Base-by-base conservation (phyloP, 2,888 invertebrate species). In the Campoletis raptor region DNA sequence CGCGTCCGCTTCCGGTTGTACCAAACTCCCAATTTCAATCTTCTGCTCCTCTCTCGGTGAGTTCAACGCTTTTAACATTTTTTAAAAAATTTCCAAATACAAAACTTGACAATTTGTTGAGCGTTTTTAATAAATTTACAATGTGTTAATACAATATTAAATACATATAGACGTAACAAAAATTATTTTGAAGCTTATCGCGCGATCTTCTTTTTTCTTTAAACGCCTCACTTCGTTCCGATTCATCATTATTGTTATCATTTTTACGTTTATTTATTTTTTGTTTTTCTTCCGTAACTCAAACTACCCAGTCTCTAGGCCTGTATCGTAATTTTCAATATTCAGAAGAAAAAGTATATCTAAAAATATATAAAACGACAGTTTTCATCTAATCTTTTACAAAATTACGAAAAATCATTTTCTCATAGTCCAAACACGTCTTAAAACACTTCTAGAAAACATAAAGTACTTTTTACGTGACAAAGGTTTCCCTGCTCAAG, bases 41-140 rank as follows among this genome's bases (percentile, higher is more conserved):
- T 37, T 85, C 18, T 67, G 21, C 61, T 54, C 76, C 61, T 52
- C 69, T 54, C 67, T 76, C 52, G 72, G 45, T 36, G 85, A 64
- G 54, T 57, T 83, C 70, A 52, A 36, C 7, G 70, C 73, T 67
- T 85, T 85, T 37, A 80, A 80, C 82, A 83, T 82, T 52, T 78
- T 36, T 74, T 57, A 1, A 3, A 30, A 30, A 30, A 2, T 54
- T 30, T 73, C 64, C n/a, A 45, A 70, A 73, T 61, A 66, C 10
- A 18, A 74, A 81, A 84, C 78, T 81, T 57, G 79, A 48, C 64
- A 85, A 81, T 85, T 84, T 87, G n/a, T 66, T 42, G n/a, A n/a
- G 24, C 36, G 7, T 37, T 66, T 72, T 10, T n/a, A 45, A 64
- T 45, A 12, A 1, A 79, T 67, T 67, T 24, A 45, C 5, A 72